phyloP scores from a whole-genome alignment of 2,113 vertebrate genomes.

The Onychostruthus taczanowskii region DNA sequence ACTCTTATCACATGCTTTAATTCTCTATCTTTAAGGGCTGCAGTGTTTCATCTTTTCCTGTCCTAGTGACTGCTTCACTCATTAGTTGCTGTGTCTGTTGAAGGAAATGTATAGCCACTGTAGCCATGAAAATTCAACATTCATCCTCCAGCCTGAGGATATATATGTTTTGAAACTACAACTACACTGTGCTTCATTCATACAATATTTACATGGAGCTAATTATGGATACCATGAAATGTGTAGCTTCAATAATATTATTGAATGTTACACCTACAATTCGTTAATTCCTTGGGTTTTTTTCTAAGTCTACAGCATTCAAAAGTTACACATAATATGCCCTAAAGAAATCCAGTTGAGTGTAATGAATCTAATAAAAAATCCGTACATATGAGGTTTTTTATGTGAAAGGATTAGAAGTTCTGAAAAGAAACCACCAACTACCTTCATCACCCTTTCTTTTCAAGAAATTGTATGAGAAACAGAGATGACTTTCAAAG shows the following conservation, averaged over 20 bases:
- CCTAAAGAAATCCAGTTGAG: neutral
- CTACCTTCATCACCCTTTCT: neutral
- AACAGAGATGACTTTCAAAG: neutral
- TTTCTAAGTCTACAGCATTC: neutral
- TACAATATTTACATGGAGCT: neutral
- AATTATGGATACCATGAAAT: neutral
- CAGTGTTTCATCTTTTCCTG: neutral
- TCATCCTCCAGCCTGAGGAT: neutral
- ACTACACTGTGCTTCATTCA: neutral
- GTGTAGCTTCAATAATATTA: neutral
- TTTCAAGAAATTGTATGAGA: neutral
- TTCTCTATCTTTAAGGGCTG: neutral
- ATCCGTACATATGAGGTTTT: rapidly evolving
- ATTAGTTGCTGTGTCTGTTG: neutral
- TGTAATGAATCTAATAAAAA: neutral
- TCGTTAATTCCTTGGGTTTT: neutral
- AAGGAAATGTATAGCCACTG: neutral
- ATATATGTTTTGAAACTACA: neutral
- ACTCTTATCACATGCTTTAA: neutral
- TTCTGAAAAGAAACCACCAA: neutral
- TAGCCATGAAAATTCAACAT: neutral
- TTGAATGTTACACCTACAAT: neutral
- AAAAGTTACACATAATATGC: neutral
- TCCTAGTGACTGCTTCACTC: neutral
- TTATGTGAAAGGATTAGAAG: neutral